phyloP scores from a whole-genome alignment of 2,113 vertebrate species.

The Peromyscus polionotus region DNA sequence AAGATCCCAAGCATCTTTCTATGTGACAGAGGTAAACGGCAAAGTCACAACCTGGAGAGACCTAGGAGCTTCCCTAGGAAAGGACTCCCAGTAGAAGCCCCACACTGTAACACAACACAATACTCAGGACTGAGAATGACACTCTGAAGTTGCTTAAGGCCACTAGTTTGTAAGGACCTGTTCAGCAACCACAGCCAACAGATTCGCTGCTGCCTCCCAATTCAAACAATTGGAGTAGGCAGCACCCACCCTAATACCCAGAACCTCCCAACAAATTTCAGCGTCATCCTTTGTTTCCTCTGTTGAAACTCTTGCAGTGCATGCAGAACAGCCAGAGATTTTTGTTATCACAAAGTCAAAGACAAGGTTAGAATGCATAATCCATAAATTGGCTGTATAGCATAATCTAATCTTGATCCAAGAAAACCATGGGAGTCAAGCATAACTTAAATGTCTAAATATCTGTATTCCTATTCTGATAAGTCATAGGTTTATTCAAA shows the following conservation, averaged over 20 bases:
- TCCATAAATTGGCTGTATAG: background rate
- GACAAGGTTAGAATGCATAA: background rate
- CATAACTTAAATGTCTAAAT: background rate
- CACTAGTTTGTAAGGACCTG: background rate
- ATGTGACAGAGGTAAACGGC: background rate
- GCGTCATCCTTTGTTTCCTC: background rate
- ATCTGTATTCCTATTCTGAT: background rate
- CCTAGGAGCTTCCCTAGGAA: background rate
- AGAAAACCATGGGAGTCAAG: background rate
- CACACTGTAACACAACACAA: background rate
- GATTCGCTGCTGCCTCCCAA: background rate
- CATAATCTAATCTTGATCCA: background rate
- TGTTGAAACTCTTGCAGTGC: background rate
- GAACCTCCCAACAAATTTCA: background rate
- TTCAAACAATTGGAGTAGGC: background rate
- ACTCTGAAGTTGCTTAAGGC: fast-evolving
- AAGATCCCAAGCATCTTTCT: fast-evolving
- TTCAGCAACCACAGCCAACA: background rate
- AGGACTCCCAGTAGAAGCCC: background rate
- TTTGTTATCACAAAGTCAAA: background rate
- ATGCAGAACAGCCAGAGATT: background rate
- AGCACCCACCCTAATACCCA: too few species aligned
- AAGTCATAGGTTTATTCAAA: background rate
- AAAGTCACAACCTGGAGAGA: background rate
- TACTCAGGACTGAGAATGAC: background rate